These are phyloP conservation scores for Incurvaria masculella DNA, from an alignment of 2,888 invertebrate genomes.

Conservation along the genomic window DNA sequence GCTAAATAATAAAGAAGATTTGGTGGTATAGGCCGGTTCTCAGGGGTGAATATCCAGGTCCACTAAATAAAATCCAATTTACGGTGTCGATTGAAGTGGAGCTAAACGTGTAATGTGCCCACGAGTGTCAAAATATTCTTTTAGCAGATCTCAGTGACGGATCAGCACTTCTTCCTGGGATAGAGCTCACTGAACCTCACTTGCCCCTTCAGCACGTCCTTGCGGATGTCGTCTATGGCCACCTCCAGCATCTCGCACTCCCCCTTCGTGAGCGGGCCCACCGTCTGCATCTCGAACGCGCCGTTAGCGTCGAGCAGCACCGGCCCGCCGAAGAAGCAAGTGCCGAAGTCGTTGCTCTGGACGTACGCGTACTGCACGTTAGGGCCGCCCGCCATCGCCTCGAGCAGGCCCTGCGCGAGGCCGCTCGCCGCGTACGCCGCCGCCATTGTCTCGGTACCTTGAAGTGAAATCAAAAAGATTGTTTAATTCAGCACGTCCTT, in stretches of 20 bases:
- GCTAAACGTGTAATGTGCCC: too few relatives aligned
- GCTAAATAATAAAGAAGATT: too few relatives aligned
- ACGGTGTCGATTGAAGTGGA: too few relatives aligned
- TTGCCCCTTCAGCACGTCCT: constrained; percentile 28
- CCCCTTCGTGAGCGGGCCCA: constrained; percentile 24
- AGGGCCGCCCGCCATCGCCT: constrained; percentile 34
- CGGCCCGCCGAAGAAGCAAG: constrained; percentile 31
- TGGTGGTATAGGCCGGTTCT: too few relatives aligned
- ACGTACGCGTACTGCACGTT: constrained; percentile 28
- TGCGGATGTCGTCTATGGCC: constrained; percentile 28
- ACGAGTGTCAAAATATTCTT: too few relatives aligned
- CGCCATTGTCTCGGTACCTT: constrained; percentile 58
- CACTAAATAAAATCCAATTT: too few relatives aligned
- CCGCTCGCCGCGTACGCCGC: constrained; percentile 61
- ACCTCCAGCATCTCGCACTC: constrained; percentile 32
- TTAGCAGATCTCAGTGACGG: too few relatives aligned
- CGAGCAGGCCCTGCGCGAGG: constrained; percentile 55
- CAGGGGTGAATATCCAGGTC: too few relatives aligned
- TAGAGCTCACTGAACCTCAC: too few relatives aligned
- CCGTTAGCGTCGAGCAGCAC: constrained; percentile 28
- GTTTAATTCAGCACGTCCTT: constrained; percentile 29
- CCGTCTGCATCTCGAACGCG: constrained; percentile 29
- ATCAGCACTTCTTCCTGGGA: too few relatives aligned
- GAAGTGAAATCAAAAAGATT: too few relatives aligned
- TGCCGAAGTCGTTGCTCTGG: constrained; percentile 41